phyloP scores from a whole-genome alignment of 1,140 invertebrate genomes.

The Pseudomyrmex pallidus region DNA sequence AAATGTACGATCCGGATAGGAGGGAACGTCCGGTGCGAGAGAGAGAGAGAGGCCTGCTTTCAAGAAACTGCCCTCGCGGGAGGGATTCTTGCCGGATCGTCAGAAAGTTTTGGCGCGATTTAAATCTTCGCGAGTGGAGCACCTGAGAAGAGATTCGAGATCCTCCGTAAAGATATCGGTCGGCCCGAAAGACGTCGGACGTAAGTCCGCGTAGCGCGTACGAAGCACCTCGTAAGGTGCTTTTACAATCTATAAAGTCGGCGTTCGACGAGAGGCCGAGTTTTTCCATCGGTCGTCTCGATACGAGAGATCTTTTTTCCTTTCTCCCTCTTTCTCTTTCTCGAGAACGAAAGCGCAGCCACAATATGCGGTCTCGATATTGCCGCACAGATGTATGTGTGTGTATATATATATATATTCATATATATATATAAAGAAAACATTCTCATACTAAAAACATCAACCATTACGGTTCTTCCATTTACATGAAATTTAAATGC shows the following conservation, averaged over 20 bases:
- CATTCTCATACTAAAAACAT: slow-evolving; percentile 3
- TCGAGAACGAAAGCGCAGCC: slow-evolving; percentile 17
- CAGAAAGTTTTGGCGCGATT: slow-evolving; percentile 53
- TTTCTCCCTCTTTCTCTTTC: not conserved
- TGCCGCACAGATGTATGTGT: no score
- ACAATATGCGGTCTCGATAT: slow-evolving; percentile 11
- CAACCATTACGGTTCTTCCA: not conserved
- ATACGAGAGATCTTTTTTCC: not conserved
- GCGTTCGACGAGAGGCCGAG: slow-evolving; percentile 7
- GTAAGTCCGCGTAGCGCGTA: slow-evolving; percentile 12
- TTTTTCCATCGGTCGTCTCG: not conserved
- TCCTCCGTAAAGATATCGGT: slow-evolving; percentile 47
- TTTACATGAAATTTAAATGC: not conserved
- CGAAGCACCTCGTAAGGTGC: slow-evolving; percentile 30
- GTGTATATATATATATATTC: no score
- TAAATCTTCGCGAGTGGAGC: slow-evolving; percentile 35
- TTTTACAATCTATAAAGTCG: slow-evolving; percentile 60
- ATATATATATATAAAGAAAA: not conserved
- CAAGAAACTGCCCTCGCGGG: slow-evolving; percentile 43
- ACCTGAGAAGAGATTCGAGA: slow-evolving; percentile 44
- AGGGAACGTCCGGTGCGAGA: not conserved
- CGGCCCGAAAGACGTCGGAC: slow-evolving; percentile 1
- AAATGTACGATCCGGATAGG: slow-evolving; percentile 32
- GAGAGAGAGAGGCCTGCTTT: not conserved
- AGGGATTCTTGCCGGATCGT: slow-evolving; percentile 37